Base-by-base conservation (phyloP, 2,797 vertebrate species). In the Taeniopygia guttata region DNA sequence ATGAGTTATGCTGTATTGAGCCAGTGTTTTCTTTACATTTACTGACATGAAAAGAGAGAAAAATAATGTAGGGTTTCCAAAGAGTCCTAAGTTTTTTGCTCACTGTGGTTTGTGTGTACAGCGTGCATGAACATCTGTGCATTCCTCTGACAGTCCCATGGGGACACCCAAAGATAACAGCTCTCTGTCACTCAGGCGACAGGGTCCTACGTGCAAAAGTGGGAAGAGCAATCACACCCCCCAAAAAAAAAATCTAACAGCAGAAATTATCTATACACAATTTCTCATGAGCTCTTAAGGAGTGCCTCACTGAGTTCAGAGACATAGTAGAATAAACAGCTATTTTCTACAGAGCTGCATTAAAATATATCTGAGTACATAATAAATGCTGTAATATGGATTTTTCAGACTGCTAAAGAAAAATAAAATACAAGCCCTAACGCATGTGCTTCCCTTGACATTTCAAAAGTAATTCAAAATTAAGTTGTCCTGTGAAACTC, bases 381-480 rank as follows among this genome's bases (percentile, higher is more conserved):
- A 87, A 68, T 40, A 84, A 87, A 94, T 68, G 72, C 10, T 49
- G 16, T 67, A 74, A 77, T 93, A 80, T 51, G 43, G 63, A 67
- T 90, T 89, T 95, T 90, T 85, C 48, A 77, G 63, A 48, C 21
- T 64, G 51, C 30, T 83, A 38, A 82, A 60, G 52, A 73, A 84
- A 86, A 91, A 52, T 48, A 72, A 93, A 92, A 84, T 56, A 32
- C 23, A 76, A 82, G 3, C 29, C n/a, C 12, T 77, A 87, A 89
- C 75, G 46, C 14, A 34, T 83, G 87, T 87, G 4, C 40, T 91
- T 92, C 73, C 49, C 75, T 58, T 75, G 75, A 85, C 5, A 59
- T 77, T 89, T 90, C 38, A 40, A 40, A 38, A 40, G 13, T 82
- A 90, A 90, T 90, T 85, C 30, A 92, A 90, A 95, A 93, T 64